phyloP scores from a whole-genome alignment of 2,113 vertebrate genomes.

The Plotosus lineatus region DNA sequence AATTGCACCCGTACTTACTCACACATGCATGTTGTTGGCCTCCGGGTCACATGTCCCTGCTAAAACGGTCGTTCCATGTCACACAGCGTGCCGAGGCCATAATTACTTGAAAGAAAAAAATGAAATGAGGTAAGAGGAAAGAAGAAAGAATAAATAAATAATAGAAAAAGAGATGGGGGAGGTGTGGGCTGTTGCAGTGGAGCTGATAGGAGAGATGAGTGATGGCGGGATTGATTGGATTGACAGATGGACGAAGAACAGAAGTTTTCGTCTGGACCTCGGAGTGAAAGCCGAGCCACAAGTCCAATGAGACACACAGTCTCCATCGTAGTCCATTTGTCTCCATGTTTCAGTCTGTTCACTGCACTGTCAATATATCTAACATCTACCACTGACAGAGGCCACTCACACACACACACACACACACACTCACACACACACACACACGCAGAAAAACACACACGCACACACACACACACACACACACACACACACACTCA shows the following conservation, averaged over 20 bases:
- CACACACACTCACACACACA: slow-evolving; percentile 34
- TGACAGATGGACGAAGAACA: slow-evolving; percentile 46
- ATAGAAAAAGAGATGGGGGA: neutral
- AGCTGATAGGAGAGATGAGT: slow-evolving; percentile 41
- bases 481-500: slow-evolving; percentile 18
- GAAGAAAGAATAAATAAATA: neutral
- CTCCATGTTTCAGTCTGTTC: slow-evolving; percentile 54
- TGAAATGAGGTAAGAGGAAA: neutral
- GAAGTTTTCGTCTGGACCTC: slow-evolving; percentile 37
- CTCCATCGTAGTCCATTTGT: slow-evolving; percentile 50
- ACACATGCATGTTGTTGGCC: slow-evolving; percentile 26
- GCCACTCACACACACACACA: slow-evolving; percentile 1
- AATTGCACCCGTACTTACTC: neutral
- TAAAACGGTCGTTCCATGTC: neutral
- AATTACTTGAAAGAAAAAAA: slow-evolving; percentile 21
- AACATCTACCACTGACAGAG: slow-evolving; percentile 46
- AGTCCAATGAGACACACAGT: slow-evolving; percentile 39
- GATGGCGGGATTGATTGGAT: slow-evolving; percentile 33
- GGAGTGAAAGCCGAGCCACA: slow-evolving; percentile 24
- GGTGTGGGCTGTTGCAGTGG: neutral
- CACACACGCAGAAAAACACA: no score
- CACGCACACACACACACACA: slow-evolving; percentile 30
- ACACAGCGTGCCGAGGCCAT: slow-evolving; percentile 11
- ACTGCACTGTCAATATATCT: slow-evolving; percentile 52
- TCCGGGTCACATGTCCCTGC: neutral